Evolutionary conservation across 2,888 invertebrate species (phyloP).

Genomic region (Nemapogon koenigi): DNA sequence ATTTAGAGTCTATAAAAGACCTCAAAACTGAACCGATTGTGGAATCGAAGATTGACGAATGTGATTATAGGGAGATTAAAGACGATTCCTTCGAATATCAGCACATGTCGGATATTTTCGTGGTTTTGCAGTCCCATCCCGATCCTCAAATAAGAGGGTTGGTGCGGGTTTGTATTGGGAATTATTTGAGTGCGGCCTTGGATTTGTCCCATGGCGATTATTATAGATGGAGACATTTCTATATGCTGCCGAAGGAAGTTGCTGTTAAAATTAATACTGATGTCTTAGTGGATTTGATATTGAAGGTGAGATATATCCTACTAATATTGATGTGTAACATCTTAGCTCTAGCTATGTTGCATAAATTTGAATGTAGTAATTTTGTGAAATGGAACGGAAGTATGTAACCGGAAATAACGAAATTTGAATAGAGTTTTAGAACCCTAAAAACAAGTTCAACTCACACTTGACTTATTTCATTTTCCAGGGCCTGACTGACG

Average conservation of each 20-base stretch:
- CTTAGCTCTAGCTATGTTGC: too few relatives aligned
- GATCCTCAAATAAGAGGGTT: slow-evolving; percentile 86
- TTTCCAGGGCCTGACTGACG: slow-evolving; percentile 73
- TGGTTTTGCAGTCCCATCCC: slow-evolving; percentile 70
- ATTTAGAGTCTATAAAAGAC: slow-evolving; percentile 25
- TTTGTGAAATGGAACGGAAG: slow-evolving; percentile 1
- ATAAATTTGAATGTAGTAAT: background rate
- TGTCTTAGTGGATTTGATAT: slow-evolving; percentile 54
- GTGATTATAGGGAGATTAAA: slow-evolving; percentile 11
- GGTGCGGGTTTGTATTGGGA: slow-evolving; percentile 70
- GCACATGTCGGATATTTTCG: slow-evolving; percentile 72
- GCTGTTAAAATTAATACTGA: slow-evolving; percentile 43
- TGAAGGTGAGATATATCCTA: slow-evolving; percentile 47
- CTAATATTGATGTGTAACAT: too few relatives aligned
- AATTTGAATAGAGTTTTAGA: too few relatives aligned
- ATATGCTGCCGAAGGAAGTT: slow-evolving; percentile 37
- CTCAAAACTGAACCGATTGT: slow-evolving; percentile 8
- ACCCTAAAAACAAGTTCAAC: too few relatives aligned
- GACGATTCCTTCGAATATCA: slow-evolving; percentile 49
- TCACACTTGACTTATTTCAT: slow-evolving; percentile 13
- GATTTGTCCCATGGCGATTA: slow-evolving; percentile 63
- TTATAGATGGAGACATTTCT: slow-evolving; percentile 48
- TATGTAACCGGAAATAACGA: too few relatives aligned
- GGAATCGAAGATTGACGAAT: slow-evolving; percentile 17
- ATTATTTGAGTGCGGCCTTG: slow-evolving; percentile 68